Evolutionary conservation across 2,797 vertebrate genomes (phyloP).

Genomic region (Arrhamphus sclerolepis): DNA sequence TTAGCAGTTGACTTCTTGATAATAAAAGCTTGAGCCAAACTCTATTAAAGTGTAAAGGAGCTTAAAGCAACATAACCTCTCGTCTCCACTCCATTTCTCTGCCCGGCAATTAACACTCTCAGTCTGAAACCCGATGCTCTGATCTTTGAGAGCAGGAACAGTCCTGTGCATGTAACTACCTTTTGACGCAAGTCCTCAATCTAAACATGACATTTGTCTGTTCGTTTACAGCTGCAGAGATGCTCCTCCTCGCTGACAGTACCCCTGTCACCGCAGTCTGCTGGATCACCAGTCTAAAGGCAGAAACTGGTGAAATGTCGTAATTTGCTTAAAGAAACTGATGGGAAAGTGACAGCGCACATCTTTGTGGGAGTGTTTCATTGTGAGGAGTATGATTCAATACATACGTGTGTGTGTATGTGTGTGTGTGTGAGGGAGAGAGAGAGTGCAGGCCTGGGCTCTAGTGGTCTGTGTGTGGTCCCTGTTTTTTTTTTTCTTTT

Average conservation of each 20-base stretch:
- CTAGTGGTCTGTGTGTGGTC: constrained; percentile 79
- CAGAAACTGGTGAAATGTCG: constrained; percentile 7
- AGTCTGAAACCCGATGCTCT: constrained; percentile 57
- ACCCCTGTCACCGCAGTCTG: neutral
- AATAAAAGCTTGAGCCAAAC: no score
- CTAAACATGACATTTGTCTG: constrained; percentile 60
- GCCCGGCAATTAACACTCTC: constrained; percentile 43
- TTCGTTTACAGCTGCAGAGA: constrained; percentile 38
- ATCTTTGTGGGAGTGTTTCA: constrained; percentile 9
- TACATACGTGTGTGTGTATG: constrained; percentile 18
- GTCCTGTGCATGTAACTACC: constrained; percentile 27
- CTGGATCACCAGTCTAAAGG: neutral
- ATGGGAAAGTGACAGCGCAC: constrained; percentile 14
- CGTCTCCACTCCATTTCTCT: constrained; percentile 34
- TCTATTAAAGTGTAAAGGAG: neutral
- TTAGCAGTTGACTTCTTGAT: no score
- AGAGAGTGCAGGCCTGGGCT: constrained; percentile 39
- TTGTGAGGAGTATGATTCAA: constrained; percentile 12
- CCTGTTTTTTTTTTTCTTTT: constrained; percentile 22
- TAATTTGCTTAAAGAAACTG: constrained; percentile 22
- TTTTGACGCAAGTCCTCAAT: constrained; percentile 49
- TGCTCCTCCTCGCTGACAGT: constrained; percentile 5
- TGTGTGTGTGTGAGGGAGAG: constrained; percentile 19
- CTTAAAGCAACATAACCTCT: constrained; percentile 19
- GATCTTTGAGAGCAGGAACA: constrained; percentile 50